These are phyloP conservation scores for Sphaerodactylus townsendi DNA, from an alignment of 2,113 vertebrate species.

Conservation along the genomic window DNA sequence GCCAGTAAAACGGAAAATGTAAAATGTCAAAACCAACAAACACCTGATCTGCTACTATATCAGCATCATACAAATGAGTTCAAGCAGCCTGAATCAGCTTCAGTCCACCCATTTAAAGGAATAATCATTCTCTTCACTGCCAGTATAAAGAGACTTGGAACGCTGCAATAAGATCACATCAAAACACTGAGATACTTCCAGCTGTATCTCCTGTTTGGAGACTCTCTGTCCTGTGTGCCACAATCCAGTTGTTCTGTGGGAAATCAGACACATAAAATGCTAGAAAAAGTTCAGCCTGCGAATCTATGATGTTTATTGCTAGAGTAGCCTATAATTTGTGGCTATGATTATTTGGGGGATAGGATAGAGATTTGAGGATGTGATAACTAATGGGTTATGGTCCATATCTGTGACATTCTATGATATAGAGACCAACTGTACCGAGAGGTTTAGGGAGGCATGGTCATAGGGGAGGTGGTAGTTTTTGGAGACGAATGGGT, in stretches of 20 bases:
- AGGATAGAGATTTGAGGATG: no score
- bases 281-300: not conserved
- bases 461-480: no score
- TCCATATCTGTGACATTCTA: no score
- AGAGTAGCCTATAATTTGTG: no score
- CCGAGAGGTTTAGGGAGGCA: no score
- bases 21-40: not conserved
- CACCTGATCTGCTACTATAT: not conserved
- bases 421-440: no score
- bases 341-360: no score
- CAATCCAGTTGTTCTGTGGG: not conserved
- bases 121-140: not conserved
- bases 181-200: not conserved
- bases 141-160: not conserved
- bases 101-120: not conserved
- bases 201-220: not conserved
- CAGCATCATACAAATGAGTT: not conserved
- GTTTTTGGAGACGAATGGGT: no score
- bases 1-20: not conserved
- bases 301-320: no score
- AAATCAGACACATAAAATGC: not conserved
- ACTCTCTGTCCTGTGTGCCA: not conserved
- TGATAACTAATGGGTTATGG: no score
- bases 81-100: not conserved
- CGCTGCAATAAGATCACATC: not conserved